These are phyloP conservation scores for Microtus ochrogaster DNA, from an alignment of 2,113 vertebrate genomes.

Conservation along the genomic window DNA sequence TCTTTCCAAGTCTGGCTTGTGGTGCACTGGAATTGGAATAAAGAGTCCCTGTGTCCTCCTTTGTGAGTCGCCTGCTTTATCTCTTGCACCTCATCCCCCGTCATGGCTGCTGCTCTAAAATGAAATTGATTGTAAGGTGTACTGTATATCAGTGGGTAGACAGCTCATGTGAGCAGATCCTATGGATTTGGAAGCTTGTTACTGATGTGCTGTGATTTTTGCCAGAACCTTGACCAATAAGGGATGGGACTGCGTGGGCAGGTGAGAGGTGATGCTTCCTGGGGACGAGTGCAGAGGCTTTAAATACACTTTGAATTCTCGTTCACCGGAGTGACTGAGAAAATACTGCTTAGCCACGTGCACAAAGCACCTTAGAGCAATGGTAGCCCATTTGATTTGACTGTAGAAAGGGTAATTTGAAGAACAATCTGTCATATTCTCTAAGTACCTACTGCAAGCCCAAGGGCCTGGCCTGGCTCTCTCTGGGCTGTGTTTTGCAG, in stretches of 20 bases:
- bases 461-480: background rate
- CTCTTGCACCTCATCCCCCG: background rate
- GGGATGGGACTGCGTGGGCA: background rate
- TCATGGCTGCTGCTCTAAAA: constrained; percentile 44
- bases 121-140: constrained; percentile 43
- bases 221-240: constrained; percentile 15
- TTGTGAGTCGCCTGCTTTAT: constrained; percentile 62
- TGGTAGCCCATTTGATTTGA: background rate
- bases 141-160: constrained; percentile 9
- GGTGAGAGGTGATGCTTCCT: background rate
- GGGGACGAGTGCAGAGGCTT: background rate
- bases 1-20: background rate
- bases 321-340: background rate
- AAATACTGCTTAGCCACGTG: background rate
- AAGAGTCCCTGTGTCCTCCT: constrained; percentile 57
- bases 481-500: background rate
- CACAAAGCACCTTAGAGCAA: background rate
- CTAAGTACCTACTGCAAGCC: no score
- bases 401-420: background rate
- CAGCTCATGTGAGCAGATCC: constrained; percentile 44
- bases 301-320: constrained; percentile 32
- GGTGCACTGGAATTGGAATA: constrained; percentile 50
- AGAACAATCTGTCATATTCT: background rate
- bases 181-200: constrained; percentile 50
- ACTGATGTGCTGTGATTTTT: constrained; percentile 25